Evolutionary conservation across 2,113 vertebrate genomes (phyloP).

Genomic region (Phainopepla nitens): DNA sequence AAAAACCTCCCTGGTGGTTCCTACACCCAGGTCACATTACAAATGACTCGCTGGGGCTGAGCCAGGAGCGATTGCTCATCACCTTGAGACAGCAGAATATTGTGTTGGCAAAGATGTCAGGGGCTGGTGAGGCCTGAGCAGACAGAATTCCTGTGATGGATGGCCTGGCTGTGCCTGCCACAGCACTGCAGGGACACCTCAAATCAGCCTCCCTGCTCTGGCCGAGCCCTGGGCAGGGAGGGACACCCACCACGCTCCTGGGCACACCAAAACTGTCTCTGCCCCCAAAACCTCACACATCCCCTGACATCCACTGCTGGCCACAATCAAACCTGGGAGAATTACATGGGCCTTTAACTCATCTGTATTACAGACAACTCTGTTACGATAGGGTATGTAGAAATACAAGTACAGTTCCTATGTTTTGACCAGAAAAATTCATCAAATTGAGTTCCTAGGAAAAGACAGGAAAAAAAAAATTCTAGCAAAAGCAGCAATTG

Average conservation of each 20-base stretch:
- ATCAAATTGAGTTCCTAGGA: not conserved
- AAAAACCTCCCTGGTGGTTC: not conserved
- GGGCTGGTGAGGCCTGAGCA: not conserved
- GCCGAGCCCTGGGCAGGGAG: not conserved
- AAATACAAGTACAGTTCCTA: not conserved
- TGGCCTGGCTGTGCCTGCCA: not conserved
- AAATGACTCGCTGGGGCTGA: not conserved
- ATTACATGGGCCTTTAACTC: not conserved
- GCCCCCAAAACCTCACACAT: not conserved
- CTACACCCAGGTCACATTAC: not conserved
- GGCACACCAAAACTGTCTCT: not conserved
- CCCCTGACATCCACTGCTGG: not conserved
- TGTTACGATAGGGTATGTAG: accelerated
- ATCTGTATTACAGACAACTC: not conserved
- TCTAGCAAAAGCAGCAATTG: not conserved
- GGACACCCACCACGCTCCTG: not conserved
- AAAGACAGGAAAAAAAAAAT: not conserved
- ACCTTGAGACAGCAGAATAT: not conserved
- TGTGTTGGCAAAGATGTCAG: not conserved
- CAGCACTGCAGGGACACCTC: not conserved
- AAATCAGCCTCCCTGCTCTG: not conserved
- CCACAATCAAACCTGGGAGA: not conserved
- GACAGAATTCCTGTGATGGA: not conserved
- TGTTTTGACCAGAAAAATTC: not conserved
- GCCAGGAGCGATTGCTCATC: not conserved